Evolutionary conservation across 1,140 invertebrate genomes (phyloP), one percentile per base, ranked within the genome.

Genomic region (silkworm (Bombyx mori)): DNA sequence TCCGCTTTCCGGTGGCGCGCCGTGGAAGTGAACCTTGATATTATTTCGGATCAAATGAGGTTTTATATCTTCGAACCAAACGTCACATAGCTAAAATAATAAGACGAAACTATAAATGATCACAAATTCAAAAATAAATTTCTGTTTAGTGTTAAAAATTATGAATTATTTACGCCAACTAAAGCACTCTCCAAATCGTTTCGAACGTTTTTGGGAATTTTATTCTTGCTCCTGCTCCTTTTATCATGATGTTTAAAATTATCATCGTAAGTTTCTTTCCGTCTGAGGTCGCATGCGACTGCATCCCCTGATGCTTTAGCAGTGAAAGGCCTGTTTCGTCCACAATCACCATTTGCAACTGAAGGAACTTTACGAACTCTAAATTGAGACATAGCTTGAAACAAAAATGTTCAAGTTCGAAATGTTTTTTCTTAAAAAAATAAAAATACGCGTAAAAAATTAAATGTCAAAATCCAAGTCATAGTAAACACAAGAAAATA

Each of bases 61-160:
- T 56, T 87, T 87, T 43, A 87, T 86, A 45, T 84, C 76, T 12
- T 82, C 79, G 52, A 87, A 86, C 84, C 84, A 87, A 12, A 86
- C 75, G 54, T 87, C 81, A 46, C 84, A 87, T 42, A 87, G 60
- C 84, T 87, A 66, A 54, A 10, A 51, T 22, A 12, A 50, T 6
- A 50, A 50, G n/a, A 50, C n/a, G 12, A 50, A 18, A 12, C 8
- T 26, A 50, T 50, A 22, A 50, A 50, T 50, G 48, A 47, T 10
- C n/a, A 47, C n/a, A 10, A 47, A 35, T 35, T 35, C 26, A 35
- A 35, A 5, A 35, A 35, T 3, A 5, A 35, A 0, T 35, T 2
- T 35, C 26, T 35, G 4, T 0, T 35, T 35, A 35, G 26, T 3
- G 26, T 35, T 35, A 35, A 5, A 35, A 5, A 35, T 35, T 35